phyloP scores from a whole-genome alignment of 1,140 invertebrate genomes.

The Ctenoplectra terminalis region DNA sequence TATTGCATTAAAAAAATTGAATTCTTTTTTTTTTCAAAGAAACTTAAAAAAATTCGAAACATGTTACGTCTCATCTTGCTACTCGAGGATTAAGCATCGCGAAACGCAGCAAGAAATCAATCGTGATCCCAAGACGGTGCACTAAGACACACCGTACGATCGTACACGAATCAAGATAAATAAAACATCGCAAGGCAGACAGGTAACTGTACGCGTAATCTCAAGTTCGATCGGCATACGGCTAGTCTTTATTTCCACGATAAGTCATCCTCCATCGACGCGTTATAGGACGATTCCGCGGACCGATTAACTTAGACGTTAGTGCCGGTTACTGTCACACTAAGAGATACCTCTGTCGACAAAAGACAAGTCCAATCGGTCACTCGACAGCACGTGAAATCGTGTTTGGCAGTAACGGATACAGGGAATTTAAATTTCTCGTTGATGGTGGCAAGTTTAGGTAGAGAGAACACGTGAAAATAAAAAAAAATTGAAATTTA shows the following conservation, averaged over 20 bases:
- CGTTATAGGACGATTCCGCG: slow-evolving; percentile 27
- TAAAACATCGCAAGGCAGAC: slow-evolving; percentile 11
- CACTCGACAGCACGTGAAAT: slow-evolving; percentile 11
- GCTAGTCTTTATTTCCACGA: slow-evolving; percentile 36
- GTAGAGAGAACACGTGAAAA: not conserved
- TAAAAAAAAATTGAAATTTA: not conserved
- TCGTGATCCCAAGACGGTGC: not conserved
- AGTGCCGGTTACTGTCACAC: slow-evolving; percentile 5
- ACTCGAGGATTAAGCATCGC: not conserved
- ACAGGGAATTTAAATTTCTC: not conserved
- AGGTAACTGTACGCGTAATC: slow-evolving; percentile 24
- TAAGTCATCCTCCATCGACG: slow-evolving; percentile 39
- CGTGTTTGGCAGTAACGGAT: not conserved
- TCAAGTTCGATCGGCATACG: slow-evolving; percentile 13
- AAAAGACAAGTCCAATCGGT: slow-evolving; percentile 2
- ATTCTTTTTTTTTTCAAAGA: too few relatives aligned
- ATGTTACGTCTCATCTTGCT: not conserved
- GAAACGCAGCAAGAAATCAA: slow-evolving; percentile 16
- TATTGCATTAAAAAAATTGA: too few relatives aligned
- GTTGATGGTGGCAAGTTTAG: not conserved
- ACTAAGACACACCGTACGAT: not conserved
- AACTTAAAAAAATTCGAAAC: too few relatives aligned
- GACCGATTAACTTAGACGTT: slow-evolving; percentile 24
- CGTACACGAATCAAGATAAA: slow-evolving; percentile 22
- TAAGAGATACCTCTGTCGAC: not conserved